A percentile compares a stretch with the other conserved stretches of the same genome.
phyloP scores from a whole-genome alignment of 2,888 invertebrate genomes.

The Brassicogethes aeneus region DNA sequence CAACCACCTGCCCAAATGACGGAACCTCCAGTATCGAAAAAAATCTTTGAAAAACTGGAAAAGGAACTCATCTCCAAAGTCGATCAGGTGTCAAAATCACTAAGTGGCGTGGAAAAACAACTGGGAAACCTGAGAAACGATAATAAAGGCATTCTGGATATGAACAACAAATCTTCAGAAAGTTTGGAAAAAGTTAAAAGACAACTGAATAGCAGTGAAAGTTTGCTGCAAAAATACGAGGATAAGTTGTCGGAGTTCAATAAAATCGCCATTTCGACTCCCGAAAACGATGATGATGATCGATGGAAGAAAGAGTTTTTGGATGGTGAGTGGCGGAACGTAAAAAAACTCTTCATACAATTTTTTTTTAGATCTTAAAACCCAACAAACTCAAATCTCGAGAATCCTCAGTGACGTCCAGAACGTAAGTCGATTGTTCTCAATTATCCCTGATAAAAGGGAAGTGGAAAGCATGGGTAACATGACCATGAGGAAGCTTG shows the following conservation, averaged over 20 bases:
- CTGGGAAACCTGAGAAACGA: slow-evolving; percentile 33
- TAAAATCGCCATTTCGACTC: slow-evolving; percentile 18
- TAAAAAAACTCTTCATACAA: no score
- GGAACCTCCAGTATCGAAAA: slow-evolving; percentile 25
- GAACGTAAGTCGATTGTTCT: no score
- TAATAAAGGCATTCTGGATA: slow-evolving; percentile 38
- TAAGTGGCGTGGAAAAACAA: slow-evolving; percentile 30
- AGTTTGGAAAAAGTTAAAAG: slow-evolving; percentile 40
- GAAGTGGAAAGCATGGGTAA: slow-evolving; percentile 53
- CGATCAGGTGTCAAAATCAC: slow-evolving; percentile 26
- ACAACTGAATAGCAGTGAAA: slow-evolving; percentile 45
- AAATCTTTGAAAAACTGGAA: slow-evolving; percentile 28
- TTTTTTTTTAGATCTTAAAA: no score
- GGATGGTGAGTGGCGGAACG: slow-evolving; percentile 33
- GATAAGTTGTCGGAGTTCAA: slow-evolving; percentile 45
- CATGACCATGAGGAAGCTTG: slow-evolving; percentile 40
- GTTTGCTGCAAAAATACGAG: slow-evolving; percentile 49
- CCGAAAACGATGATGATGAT: slow-evolving; percentile 20
- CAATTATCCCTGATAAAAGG: slow-evolving; percentile 39
- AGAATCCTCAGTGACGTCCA: no score
- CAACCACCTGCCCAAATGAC: slow-evolving; percentile 23
- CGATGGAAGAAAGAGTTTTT: slow-evolving; percentile 33
- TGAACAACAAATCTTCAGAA: slow-evolving; percentile 40
- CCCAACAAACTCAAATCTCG: no score
- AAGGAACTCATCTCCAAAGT: slow-evolving; percentile 31